Evolutionary conservation across 92 coral and sea anemone genomes (phyloP).

Genomic region (Blastomussa wellsi): DNA sequence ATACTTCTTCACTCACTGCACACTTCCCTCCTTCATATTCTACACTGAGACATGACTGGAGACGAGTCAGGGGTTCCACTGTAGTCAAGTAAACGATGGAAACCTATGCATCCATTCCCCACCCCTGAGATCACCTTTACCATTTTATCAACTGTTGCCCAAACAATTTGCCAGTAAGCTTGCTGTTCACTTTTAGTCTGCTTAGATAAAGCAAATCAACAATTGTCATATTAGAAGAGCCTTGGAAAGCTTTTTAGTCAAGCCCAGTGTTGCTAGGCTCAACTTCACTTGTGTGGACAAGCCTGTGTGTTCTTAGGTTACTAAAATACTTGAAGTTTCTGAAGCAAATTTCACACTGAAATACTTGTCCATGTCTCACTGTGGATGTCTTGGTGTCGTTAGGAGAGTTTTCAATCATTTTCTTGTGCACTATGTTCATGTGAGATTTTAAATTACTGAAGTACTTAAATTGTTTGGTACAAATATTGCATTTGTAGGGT

Average conservation of each 20-base stretch:
- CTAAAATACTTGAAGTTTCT: conserved; percentile 80
- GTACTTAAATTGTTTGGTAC: conserved; percentile 78
- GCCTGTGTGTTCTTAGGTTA: conserved; percentile 78
- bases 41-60: no score
- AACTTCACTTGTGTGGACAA: conserved; percentile 62
- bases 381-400: neutral
- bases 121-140: no score
- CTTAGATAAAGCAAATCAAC: no score
- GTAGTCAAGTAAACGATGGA: no score
- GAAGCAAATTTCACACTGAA: conserved; percentile 78
- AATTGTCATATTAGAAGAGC: neutral
- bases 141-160: no score
- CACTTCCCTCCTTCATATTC: no score
- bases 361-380: conserved; percentile 23
- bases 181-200: no score
- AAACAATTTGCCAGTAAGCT: no score
- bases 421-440: conserved; percentile 73
- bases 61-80: no score
- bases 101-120: no score
- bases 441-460: conserved; percentile 83
- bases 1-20: no score
- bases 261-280: neutral
- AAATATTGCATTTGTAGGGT: conserved; percentile 60
- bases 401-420: conserved; percentile 18
- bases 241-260: neutral